Conservation (phyloP, 2,888 invertebrate genomes). For the Trilocha varians region DNA sequence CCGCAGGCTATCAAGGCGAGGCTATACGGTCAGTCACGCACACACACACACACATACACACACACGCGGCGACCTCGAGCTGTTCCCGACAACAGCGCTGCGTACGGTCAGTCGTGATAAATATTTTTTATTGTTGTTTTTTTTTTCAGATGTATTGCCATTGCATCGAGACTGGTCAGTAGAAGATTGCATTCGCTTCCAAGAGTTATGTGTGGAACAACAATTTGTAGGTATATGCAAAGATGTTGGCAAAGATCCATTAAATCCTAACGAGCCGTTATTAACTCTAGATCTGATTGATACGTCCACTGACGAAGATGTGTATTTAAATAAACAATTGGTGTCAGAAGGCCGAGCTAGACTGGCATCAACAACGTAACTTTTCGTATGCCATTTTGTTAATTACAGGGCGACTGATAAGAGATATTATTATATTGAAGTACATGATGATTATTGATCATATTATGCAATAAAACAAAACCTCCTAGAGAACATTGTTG, state of each 20-base stretch:
- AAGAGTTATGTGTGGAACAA: slow-evolving; percentile 79
- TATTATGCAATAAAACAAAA: too few species aligned
- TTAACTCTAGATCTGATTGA: slow-evolving; percentile 81
- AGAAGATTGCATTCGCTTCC: slow-evolving; percentile 82
- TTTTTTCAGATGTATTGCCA: slow-evolving; percentile 62
- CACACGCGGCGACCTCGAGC: too few species aligned
- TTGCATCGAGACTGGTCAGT: slow-evolving; percentile 79
- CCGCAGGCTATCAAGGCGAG: too few species aligned
- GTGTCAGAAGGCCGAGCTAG: slow-evolving; percentile 76
- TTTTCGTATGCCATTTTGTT: not conserved
- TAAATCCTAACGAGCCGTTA: slow-evolving; percentile 74
- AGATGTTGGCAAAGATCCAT: slow-evolving; percentile 74
- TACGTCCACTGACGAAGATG: slow-evolving; percentile 77
- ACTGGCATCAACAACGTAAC: slow-evolving; percentile 31
- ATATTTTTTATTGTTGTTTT: not conserved
- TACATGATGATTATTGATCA: too few species aligned
- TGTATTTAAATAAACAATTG: slow-evolving; percentile 77
- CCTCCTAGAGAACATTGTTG: too few species aligned
- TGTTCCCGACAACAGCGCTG: too few species aligned
- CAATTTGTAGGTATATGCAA: slow-evolving; percentile 80
- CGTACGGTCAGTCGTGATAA: not conserved
- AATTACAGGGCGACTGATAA: too few species aligned
- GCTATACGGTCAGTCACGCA: too few species aligned
- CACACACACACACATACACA: too few species aligned
- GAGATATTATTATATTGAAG: too few species aligned